These are phyloP conservation scores for Oriolus oriolus DNA, from an alignment of 2,113 vertebrate genomes.

Conservation along the genomic window DNA sequence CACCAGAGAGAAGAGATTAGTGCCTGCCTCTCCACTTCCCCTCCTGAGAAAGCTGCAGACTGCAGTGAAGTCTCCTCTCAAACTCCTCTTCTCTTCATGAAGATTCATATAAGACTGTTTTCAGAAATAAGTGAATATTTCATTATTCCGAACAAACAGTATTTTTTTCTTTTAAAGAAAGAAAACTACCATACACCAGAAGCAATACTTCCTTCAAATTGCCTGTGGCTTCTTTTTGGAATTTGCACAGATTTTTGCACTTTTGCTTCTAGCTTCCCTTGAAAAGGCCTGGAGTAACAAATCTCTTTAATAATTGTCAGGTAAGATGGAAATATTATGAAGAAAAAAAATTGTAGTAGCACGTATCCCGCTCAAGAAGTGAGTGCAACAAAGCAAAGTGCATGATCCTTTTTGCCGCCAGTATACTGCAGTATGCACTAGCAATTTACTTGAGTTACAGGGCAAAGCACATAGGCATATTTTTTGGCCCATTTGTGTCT, in stretches of 20 bases:
- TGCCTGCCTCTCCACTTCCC: background rate
- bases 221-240: background rate
- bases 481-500: background rate
- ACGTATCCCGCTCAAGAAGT: background rate
- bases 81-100: background rate
- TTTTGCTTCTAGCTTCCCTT: background rate
- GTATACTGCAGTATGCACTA: background rate
- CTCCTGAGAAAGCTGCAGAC: background rate
- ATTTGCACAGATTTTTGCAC: background rate
- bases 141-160: background rate
- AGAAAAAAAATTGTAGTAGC: background rate
- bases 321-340: background rate
- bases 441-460: background rate
- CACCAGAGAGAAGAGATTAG: background rate
- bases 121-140: background rate
- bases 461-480: background rate
- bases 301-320: background rate
- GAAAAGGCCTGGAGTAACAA: background rate
- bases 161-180: background rate
- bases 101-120: background rate
- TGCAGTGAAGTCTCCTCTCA: background rate
- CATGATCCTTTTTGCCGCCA: background rate
- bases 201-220: background rate
- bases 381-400: background rate
- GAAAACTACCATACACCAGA: background rate